A percentile compares a stretch with the other conserved stretches of the same genome.
Conservation (phyloP, 1,140 invertebrate genomes). For the Anthonomus grandis region DNA sequence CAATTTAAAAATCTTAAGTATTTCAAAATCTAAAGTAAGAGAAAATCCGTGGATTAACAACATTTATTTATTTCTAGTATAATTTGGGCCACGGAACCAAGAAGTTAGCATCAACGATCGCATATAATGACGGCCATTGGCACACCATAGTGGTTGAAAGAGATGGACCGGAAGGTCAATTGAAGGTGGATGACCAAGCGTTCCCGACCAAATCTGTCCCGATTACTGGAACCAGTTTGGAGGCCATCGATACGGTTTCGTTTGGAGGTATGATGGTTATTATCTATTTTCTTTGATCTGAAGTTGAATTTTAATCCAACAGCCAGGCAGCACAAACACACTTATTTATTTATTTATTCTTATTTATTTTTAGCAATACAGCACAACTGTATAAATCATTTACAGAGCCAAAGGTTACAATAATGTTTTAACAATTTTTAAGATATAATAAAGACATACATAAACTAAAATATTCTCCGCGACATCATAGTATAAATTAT, state of each 20-base stretch:
- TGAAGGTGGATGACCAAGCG: conserved; percentile 66
- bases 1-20: no score
- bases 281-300: background rate
- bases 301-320: background rate
- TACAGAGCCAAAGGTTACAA: no score
- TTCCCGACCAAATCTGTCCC: conserved; percentile 43
- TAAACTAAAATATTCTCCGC: no score
- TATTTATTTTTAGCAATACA: no score
- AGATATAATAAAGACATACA: no score
- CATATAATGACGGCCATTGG: conserved; percentile 82
- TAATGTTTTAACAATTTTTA: no score
- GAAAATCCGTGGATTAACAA: background rate
- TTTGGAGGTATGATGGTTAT: conserved; percentile 64
- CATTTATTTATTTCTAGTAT: conserved; percentile 48
- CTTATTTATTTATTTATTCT: no score
- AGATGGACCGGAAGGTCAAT: conserved; percentile 59
- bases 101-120: conserved; percentile 48
- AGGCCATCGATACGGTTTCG: conserved; percentile 62
- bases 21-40: no score
- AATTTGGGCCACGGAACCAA: conserved; percentile 62
- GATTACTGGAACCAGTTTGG: conserved; percentile 45
- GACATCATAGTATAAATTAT: no score
- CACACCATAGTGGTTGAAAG: conserved; percentile 72
- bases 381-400: no score
- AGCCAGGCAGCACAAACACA: no score